Evolutionary conservation across 37 sponge, comb jelly and placozoan genomes (phyloP).

Genomic region (Theonella swinhoei): DNA sequence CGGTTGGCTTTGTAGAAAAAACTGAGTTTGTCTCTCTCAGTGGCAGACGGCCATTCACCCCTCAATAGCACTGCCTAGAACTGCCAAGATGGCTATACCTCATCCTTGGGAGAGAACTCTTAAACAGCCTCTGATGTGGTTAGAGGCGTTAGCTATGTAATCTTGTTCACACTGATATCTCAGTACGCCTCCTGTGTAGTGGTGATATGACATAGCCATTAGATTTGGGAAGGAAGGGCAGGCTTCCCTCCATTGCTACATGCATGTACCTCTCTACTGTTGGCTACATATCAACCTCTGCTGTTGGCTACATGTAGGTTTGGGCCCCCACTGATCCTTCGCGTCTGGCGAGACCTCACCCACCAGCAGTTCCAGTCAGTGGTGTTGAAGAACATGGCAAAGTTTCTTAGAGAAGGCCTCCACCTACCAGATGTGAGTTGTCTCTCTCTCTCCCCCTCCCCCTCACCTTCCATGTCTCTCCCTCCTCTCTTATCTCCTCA

Average conservation of each 20-base stretch:
- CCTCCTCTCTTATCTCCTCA: not conserved
- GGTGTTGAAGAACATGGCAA: conserved; percentile 56
- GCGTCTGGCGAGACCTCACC: conserved; percentile 79
- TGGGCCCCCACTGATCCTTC: conserved; percentile 74
- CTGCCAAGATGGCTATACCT: too few relatives aligned
- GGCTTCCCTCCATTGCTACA: not conserved
- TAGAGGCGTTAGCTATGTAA: too few relatives aligned
- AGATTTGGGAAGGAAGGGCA: too few relatives aligned
- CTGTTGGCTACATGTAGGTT: conserved; percentile 72
- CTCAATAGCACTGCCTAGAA: too few relatives aligned
- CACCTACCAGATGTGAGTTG: conserved; percentile 39
- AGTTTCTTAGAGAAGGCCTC: conserved; percentile 50
- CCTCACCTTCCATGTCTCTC: not conserved
- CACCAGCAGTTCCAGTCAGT: conserved; percentile 81
- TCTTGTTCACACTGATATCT: too few relatives aligned
- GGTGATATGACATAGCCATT: too few relatives aligned
- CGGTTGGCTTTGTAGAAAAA: too few relatives aligned
- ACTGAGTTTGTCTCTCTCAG: too few relatives aligned
- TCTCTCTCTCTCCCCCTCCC: not conserved
- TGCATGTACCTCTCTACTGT: not conserved
- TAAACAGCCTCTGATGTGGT: too few relatives aligned
- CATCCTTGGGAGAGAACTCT: too few relatives aligned
- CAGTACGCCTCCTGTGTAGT: too few relatives aligned
- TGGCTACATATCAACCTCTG: not conserved
- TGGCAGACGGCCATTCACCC: too few relatives aligned